Base-by-base conservation (phyloP, 2,113 vertebrate genomes). In the Oenanthe melanoleuca region DNA sequence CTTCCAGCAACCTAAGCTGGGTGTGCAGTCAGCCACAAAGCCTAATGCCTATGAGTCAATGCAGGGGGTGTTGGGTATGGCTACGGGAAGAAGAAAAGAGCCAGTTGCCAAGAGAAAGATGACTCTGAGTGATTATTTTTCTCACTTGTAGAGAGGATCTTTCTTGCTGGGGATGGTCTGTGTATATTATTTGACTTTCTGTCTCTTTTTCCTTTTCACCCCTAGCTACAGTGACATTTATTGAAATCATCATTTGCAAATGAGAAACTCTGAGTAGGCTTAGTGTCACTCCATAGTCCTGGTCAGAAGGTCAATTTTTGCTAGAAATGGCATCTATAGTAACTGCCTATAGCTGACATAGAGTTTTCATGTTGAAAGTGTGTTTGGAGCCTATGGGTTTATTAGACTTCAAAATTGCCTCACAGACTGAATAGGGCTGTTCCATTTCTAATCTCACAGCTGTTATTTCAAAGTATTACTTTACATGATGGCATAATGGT, bases 1-100 rank as follows among this genome's bases (percentile, higher is more conserved):
- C 70, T 95, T 92, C 92, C 90, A 88, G 92, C 85, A 91, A 42
- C 29, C 33, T 42, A 59, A 75, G 71, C 79, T 65, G 88, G 66
- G 53, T 49, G 74, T 44, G 82, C 91, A 88, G 89, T 49, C 80
- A 93, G 92, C 92, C 70, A 3, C 71, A 72, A 92, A 96, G 42
- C 57, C 53, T 52, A 52, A 40, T 34, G 61, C 28, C 81, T 79
- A 0, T 87, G 90, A 94, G 88, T 91, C 96, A 88, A 25, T 6
- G 55, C 85, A 40, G 61, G 78, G 80, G 44, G n/a, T 56, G 93
- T 8, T 40, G 60, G 44, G n/a, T 84, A 57, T 0, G 0, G 73
- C 65, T 84, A 49, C 49, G 31, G 93, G 93, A 92, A 92, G 47
- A 85, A 70, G 49, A 47, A 29, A 78, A 70, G 40, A 87, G 45